Evolutionary conservation across 2,888 invertebrate genomes (phyloP).

Genomic region (Fragum fragum): DNA sequence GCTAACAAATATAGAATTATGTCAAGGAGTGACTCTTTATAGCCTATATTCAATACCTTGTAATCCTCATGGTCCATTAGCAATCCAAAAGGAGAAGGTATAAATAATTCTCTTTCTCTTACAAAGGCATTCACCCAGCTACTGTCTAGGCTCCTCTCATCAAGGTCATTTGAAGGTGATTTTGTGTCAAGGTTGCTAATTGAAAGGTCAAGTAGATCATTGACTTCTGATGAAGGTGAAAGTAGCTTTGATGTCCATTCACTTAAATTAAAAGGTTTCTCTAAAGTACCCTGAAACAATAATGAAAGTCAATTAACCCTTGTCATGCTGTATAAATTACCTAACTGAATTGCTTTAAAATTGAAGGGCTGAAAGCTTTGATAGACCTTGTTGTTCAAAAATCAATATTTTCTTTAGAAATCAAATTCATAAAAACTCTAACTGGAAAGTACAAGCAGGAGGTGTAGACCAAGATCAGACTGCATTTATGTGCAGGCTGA

Average conservation of each 20-base stretch:
- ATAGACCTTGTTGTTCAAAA: too few relatives aligned
- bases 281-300: slow-evolving; percentile 17
- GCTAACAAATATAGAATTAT: too few relatives aligned
- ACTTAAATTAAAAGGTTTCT: slow-evolving; percentile 24
- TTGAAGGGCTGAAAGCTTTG: too few relatives aligned
- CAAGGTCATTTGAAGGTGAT: slow-evolving; percentile 1
- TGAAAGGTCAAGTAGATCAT: slow-evolving; percentile 46
- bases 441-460: too few relatives aligned
- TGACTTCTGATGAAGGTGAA: slow-evolving; percentile 18
- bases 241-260: slow-evolving; percentile 34
- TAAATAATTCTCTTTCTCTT: slow-evolving; percentile 19
- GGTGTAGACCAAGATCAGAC: too few relatives aligned
- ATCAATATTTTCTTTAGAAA: too few relatives aligned
- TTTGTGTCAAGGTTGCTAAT: slow-evolving; percentile 29
- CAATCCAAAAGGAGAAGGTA: slow-evolving; percentile 37
- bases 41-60: slow-evolving; percentile 28
- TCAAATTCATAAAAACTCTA: too few relatives aligned
- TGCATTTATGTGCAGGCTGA: too few relatives aligned
- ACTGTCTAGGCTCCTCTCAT: slow-evolving; percentile 42
- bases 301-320: background rate
- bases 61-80: slow-evolving; percentile 42
- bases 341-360: too few relatives aligned
- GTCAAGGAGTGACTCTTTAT: too few relatives aligned
- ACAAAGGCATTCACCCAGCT: slow-evolving; percentile 40
- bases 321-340: too few relatives aligned